These are phyloP conservation scores for Cladorhizidae sp. DNA, from an alignment of 37 sponge, comb jelly and placozoan genomes.

Conservation along the genomic window DNA sequence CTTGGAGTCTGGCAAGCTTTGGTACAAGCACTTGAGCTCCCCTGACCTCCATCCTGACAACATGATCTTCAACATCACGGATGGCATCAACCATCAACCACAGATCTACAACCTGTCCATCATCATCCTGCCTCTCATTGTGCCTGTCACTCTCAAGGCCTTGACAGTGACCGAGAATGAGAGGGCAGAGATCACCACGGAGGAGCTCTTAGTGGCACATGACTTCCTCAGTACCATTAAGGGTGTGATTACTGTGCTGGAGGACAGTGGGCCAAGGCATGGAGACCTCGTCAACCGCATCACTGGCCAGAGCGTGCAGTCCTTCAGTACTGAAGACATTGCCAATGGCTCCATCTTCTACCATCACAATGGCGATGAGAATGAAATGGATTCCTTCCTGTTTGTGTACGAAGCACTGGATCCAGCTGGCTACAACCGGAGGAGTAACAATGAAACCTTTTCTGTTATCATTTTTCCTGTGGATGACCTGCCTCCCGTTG, in stretches of 20 bases:
- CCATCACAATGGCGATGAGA: conserved; percentile 42
- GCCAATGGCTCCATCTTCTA: conserved; percentile 27
- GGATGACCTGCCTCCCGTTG: conserved; percentile 48
- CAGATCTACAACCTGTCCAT: conserved; percentile 9
- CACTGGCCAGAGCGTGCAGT: not conserved
- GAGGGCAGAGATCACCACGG: not conserved
- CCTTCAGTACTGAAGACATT: conserved; percentile 37
- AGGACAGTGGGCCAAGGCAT: not conserved
- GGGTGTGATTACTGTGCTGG: conserved; percentile 1
- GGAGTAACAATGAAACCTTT: not conserved
- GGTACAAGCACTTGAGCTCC: conserved; percentile 18
- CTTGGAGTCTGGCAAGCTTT: conserved; percentile 15
- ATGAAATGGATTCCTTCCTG: conserved; percentile 6
- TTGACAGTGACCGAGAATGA: conserved; percentile 23
- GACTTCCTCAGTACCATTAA: not conserved
- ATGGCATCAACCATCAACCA: conserved; percentile 27
- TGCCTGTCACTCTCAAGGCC: conserved; percentile 3
- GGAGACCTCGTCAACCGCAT: not conserved
- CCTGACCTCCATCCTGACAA: conserved; percentile 5
- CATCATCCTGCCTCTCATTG: conserved; percentile 29
- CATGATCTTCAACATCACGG: conserved; percentile 40
- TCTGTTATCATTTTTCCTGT: conserved; percentile 23
- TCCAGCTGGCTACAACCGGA: not conserved
- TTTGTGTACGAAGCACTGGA: conserved; percentile 20
- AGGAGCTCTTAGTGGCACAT: conserved; percentile 29